phyloP scores from a whole-genome alignment of 1,140 invertebrate genomes.

The Lepidostoma basale region DNA sequence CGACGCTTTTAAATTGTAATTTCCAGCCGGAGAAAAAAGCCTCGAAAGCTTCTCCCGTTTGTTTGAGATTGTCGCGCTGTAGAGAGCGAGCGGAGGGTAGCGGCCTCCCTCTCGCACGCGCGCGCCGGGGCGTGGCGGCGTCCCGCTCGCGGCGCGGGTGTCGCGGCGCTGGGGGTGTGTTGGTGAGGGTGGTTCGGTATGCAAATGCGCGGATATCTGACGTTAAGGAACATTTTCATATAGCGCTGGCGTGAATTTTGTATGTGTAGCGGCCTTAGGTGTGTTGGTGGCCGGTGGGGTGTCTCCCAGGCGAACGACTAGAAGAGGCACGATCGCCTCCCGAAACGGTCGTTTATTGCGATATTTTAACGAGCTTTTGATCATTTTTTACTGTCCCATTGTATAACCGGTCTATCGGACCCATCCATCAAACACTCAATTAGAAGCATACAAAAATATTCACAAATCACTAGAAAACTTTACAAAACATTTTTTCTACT shows the following conservation, averaged over 20 bases:
- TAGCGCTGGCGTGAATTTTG: slow-evolving; percentile 27
- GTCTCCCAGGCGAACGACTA: slow-evolving; percentile 31
- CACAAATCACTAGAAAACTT: too few relatives aligned
- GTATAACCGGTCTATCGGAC: neutral
- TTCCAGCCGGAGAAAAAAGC: slow-evolving; percentile 42
- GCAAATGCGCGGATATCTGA: slow-evolving; percentile 46
- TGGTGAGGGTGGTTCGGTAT: slow-evolving; percentile 38
- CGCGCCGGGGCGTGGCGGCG: neutral
- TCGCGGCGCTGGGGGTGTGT: neutral
- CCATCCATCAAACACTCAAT: neutral
- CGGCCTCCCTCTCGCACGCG: slow-evolving; percentile 34
- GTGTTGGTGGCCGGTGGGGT: slow-evolving; percentile 16
- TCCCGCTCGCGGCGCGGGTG: slow-evolving; percentile 1
- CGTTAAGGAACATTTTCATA: slow-evolving; percentile 37
- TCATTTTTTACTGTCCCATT: slow-evolving; percentile 14
- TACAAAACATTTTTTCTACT: neutral
- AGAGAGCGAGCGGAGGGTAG: slow-evolving; percentile 8
- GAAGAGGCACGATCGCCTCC: slow-evolving; percentile 45
- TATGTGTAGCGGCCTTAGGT: slow-evolving; percentile 14
- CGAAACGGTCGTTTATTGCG: slow-evolving; percentile 46
- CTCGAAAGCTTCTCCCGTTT: slow-evolving; percentile 27
- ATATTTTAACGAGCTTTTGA: slow-evolving; percentile 36
- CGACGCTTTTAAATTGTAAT: slow-evolving; percentile 46
- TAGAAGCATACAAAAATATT: too few relatives aligned
- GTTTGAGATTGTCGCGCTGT: slow-evolving; percentile 41